A percentile compares a stretch with the other conserved stretches of the same genome.
These are phyloP conservation scores for Ectemnius continuus DNA, from an alignment of 2,888 invertebrate genomes.

Conservation along the genomic window DNA sequence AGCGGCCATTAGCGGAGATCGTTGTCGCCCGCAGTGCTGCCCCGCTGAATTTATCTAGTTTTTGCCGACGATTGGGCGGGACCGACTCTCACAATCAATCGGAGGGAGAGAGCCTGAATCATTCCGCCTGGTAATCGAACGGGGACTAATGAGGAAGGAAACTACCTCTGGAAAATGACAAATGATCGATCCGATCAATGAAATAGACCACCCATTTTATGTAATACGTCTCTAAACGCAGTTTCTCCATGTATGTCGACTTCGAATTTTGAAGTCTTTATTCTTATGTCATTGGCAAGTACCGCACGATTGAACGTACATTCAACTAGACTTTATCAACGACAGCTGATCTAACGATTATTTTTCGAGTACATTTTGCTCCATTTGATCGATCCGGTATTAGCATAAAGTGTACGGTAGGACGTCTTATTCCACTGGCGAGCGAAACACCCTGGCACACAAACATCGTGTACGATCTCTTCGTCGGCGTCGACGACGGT, in stretches of 20 bases:
- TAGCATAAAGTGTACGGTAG: constrained; percentile 30
- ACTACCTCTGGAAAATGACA: constrained; percentile 31
- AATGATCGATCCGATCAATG: constrained; percentile 36
- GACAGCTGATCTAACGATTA: constrained; percentile 20
- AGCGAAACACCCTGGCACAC: constrained; percentile 20
- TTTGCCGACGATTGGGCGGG: constrained; percentile 48
- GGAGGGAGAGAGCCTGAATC: constrained; percentile 27
- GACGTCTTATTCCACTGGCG: constrained; percentile 26
- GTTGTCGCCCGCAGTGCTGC: constrained; percentile 57
- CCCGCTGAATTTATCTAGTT: constrained; percentile 54
- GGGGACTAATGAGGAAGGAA: constrained; percentile 51
- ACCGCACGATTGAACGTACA: too few species aligned
- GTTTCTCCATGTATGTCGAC: too few species aligned
- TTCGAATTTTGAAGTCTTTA: too few species aligned
- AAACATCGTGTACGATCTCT: constrained; percentile 22
- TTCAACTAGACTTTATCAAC: too few species aligned
- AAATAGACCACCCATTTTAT: constrained; percentile 3
- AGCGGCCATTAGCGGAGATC: constrained; percentile 49
- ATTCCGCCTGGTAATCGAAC: constrained; percentile 30
- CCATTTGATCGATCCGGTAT: constrained; percentile 43
- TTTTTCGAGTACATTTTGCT: constrained; percentile 42
- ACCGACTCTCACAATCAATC: constrained; percentile 37
- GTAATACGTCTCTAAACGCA: too few species aligned
- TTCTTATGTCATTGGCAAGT: too few species aligned
- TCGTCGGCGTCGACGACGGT: constrained; percentile 45